Evolutionary conservation across 2,888 invertebrate genomes (phyloP).

Genomic region (Eupeodes luniger): DNA sequence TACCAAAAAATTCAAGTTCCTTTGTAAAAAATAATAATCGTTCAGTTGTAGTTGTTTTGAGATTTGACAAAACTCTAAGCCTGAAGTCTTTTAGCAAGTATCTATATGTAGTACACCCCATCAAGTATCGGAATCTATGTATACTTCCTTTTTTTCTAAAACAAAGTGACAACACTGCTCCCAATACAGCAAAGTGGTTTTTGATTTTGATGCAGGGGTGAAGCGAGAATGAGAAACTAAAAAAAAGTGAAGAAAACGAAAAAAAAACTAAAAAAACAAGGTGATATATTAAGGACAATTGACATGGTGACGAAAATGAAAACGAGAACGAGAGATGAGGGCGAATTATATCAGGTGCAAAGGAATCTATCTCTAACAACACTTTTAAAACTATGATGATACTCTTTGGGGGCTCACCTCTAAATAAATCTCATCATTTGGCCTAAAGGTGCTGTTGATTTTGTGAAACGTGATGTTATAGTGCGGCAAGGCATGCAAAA

Average conservation of each 20-base stretch:
- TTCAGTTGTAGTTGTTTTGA: too few relatives aligned
- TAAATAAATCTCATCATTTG: conserved; percentile 94
- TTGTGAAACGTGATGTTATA: conserved; percentile 95
- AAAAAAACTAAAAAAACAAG: background rate
- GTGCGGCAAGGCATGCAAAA: conserved; percentile 96
- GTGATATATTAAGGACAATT: conserved; percentile 14
- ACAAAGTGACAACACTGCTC: conserved; percentile 13
- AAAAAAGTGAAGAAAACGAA: background rate
- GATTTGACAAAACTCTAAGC: too few relatives aligned
- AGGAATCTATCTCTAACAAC: conserved; percentile 45
- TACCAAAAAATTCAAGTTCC: too few relatives aligned
- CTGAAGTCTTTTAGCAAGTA: too few relatives aligned
- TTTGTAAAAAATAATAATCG: too few relatives aligned
- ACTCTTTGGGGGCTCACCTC: conserved; percentile 87
- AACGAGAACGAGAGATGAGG: background rate
- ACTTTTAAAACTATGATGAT: conserved; percentile 1
- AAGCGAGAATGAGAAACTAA: background rate
- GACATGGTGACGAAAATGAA: conserved; percentile 23
- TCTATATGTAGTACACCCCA: too few relatives aligned
- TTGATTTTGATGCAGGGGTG: background rate
- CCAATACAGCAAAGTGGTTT: background rate
- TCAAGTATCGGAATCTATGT: too few relatives aligned
- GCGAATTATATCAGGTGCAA: conserved; percentile 18
- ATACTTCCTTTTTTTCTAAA: background rate
- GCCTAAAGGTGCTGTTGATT: conserved; percentile 96